These are phyloP conservation scores for Hemistola chrysoprasaria DNA, from an alignment of 2,888 invertebrate species.

Conservation along the genomic window DNA sequence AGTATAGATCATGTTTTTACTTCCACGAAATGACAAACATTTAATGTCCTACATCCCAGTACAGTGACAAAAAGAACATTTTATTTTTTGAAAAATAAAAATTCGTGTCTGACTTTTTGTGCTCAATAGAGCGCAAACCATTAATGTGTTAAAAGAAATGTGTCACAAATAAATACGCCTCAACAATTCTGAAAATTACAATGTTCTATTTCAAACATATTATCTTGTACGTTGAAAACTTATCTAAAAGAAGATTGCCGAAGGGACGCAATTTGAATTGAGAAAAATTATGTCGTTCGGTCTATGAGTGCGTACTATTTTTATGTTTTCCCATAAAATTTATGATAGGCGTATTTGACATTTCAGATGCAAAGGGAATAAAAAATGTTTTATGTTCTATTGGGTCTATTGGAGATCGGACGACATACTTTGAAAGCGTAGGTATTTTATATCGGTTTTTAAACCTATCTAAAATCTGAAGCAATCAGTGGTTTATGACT, in stretches of 20 bases:
- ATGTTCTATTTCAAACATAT: conserved; percentile 2
- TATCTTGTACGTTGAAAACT: no score
- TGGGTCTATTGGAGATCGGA: conserved; percentile 20
- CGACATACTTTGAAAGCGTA: conserved; percentile 2
- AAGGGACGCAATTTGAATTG: conserved; percentile 13
- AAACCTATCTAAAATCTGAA: no score
- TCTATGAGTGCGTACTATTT: conserved; percentile 28
- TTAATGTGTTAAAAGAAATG: conserved; percentile 10
- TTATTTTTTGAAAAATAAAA: neutral
- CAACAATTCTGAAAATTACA: conserved; percentile 3
- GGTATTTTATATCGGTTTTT: conserved; percentile 3
- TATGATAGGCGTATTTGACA: conserved; percentile 30
- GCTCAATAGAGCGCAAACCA: conserved; percentile 3
- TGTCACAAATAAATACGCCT: conserved; percentile 7
- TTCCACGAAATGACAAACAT: no score
- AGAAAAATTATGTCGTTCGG: conserved; percentile 28
- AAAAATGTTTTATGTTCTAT: conserved; percentile 28
- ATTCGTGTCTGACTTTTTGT: neutral
- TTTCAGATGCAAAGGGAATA: conserved; percentile 29
- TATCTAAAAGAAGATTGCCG: conserved; percentile 6
- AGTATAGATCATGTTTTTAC: no score
- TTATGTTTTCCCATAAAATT: conserved; percentile 29
- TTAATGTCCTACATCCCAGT: no score
- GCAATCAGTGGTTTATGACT: no score
- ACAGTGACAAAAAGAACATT: neutral